phyloP scores from a whole-genome alignment of 2,797 vertebrate genomes.

The Neopelma chrysocephalum region DNA sequence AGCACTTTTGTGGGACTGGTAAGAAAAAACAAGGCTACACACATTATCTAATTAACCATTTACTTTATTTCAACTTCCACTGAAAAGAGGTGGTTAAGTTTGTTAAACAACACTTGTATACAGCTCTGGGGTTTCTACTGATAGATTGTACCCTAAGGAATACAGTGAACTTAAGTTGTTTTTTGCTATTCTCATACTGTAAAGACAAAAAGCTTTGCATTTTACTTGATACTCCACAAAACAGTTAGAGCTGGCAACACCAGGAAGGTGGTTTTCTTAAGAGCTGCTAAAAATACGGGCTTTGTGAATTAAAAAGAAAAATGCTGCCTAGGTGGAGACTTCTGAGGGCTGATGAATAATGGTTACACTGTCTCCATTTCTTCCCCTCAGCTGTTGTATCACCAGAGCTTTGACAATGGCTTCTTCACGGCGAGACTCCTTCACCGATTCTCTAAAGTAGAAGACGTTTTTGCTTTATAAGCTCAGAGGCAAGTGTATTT shows the following conservation, averaged over 20 bases:
- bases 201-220: not conserved
- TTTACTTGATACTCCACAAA: not conserved
- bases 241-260: not conserved
- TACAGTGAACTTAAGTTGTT: rapidly evolving
- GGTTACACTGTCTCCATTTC: not conserved
- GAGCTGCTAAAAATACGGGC: not conserved
- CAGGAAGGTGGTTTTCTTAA: not conserved
- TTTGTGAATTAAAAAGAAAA: not conserved
- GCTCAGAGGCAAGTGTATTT: not conserved
- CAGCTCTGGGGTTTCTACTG: not conserved
- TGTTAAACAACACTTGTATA: not conserved
- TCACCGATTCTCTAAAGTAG: not conserved
- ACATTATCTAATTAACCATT: not conserved
- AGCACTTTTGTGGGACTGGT: rapidly evolving
- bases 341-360: not conserved
- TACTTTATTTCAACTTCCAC: not conserved
- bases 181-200: not conserved
- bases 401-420: not conserved
- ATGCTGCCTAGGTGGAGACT: not conserved
- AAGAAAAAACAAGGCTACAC: not conserved
- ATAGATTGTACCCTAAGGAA: not conserved
- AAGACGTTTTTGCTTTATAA: not conserved
- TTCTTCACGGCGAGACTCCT: not conserved
- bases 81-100: not conserved
- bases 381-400: not conserved